These are phyloP conservation scores for Laticauda colubrina DNA, from an alignment of 2,113 vertebrate genomes.

Conservation along the genomic window DNA sequence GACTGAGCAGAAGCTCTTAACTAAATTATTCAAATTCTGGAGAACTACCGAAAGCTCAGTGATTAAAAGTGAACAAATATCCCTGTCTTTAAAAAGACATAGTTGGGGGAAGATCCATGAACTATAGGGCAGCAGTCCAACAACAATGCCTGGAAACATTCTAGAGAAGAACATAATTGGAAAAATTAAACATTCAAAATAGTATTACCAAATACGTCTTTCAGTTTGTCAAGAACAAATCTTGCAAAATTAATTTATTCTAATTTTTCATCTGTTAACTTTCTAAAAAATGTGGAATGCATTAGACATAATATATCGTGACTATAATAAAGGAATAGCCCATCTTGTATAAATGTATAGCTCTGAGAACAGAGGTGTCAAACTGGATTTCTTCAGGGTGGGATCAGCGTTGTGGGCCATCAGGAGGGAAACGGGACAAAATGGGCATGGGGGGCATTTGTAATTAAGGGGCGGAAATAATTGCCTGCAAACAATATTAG, in stretches of 20 bases:
- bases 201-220: background rate
- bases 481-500: background rate
- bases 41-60: background rate
- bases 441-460: too few relatives aligned
- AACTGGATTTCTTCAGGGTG: too few relatives aligned
- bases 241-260: background rate
- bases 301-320: background rate
- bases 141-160: background rate
- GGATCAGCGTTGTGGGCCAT: too few relatives aligned
- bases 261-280: background rate
- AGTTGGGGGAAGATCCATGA: background rate
- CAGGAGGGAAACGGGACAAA: too few relatives aligned
- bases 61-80: background rate
- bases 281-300: background rate
- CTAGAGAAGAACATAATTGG: background rate
- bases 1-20: background rate
- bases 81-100: background rate
- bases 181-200: background rate
- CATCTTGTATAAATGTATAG: background rate
- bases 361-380: background rate
- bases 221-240: background rate
- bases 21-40: background rate
- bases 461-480: background rate
- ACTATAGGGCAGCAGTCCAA: background rate
- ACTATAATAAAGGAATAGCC: background rate